phyloP scores from a whole-genome alignment of 2,888 invertebrate species.

The Belgica antarctica region DNA sequence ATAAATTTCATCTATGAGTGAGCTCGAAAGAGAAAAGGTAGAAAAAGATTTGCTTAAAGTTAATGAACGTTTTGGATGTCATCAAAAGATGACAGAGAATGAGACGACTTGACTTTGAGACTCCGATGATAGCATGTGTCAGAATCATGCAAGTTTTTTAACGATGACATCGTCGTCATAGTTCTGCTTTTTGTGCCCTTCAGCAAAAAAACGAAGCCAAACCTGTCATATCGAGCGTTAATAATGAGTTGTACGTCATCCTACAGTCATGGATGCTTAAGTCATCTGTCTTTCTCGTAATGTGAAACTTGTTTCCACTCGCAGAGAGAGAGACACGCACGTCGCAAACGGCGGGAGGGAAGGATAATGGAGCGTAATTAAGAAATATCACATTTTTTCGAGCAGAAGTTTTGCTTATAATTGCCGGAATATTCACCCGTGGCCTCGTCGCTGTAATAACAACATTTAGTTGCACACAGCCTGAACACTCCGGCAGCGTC shows the following conservation, averaged over 20 bases:
- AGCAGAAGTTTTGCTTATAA: not conserved
- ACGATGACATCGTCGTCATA: constrained; percentile 17
- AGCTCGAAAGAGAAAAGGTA: not conserved
- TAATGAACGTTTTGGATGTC: constrained; percentile 21
- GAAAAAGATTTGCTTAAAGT: constrained; percentile 12
- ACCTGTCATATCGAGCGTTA: constrained; percentile 6
- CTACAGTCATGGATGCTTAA: constrained; percentile 15
- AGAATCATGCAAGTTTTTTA: constrained; percentile 3
- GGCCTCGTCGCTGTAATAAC: not conserved
- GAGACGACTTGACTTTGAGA: not conserved
- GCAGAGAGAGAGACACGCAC: not conserved
- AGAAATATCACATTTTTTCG: constrained; percentile 31
- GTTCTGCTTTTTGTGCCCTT: constrained; percentile 3
- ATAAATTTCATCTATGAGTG: constrained; percentile 23
- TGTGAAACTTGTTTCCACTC: not conserved
- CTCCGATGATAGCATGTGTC: constrained; percentile 16
- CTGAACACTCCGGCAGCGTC: not conserved
- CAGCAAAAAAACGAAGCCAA: not conserved
- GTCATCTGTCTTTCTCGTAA: not conserved
- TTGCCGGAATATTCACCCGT: constrained; percentile 13
- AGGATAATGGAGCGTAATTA: constrained; percentile 18
- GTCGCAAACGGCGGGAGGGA: not conserved
- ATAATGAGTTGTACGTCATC: constrained; percentile 9
- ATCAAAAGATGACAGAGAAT: not conserved
- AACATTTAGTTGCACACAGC: not conserved